Base-by-base conservation (phyloP, 1,140 invertebrate genomes). In the Tribolium madens region DNA sequence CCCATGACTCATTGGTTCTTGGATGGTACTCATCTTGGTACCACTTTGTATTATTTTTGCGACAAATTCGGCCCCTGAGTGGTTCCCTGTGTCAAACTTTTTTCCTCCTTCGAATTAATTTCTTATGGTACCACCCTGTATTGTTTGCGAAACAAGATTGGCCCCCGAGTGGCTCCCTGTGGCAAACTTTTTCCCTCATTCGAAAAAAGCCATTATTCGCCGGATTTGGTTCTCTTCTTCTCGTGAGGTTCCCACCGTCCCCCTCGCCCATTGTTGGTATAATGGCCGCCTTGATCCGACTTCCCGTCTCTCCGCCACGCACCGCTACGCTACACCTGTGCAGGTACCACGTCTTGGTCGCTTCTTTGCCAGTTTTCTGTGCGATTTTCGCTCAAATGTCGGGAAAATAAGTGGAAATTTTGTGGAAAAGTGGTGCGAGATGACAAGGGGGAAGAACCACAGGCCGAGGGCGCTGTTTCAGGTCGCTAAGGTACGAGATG, bases 401-500 rank as follows among this genome's bases (percentile, higher is more conserved):
- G 6, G 15, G 9, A 52, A 64, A 57, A 70, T 64, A 60, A 33
- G 17, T 46, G n/a, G 18, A 47, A 52, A 14, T 36, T 76, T 18
- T 0, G 50, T 69, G 47, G n/a, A 70, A 70, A 76, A 69, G 36
- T 53, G 46, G 6, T 70, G 47, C n/a, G 36, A 10, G 10, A 85
- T 85, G 84, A 84, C 82, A 9, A 84, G 81, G 75, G 81, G 80
- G 36, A 85, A 83, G 79, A 33, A 3, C 13, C 81, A 81, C 47
- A 73, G 79, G 46, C 80, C 81, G 5, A 83, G 77, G 72, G 89
- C 89, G 13, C 86, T 90, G 57, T 90, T 89, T 79, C 89, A 90
- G 83, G 87, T 90, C 68, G 86, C 89, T 21, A 90, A 90, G 88
- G 89, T 90, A 87, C 42, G 2, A 12, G 3, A 9, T 33, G 0